phyloP scores from a whole-genome alignment of 37 sponge, comb jelly and placozoan genomes.

The Bolinopsis microptera region DNA sequence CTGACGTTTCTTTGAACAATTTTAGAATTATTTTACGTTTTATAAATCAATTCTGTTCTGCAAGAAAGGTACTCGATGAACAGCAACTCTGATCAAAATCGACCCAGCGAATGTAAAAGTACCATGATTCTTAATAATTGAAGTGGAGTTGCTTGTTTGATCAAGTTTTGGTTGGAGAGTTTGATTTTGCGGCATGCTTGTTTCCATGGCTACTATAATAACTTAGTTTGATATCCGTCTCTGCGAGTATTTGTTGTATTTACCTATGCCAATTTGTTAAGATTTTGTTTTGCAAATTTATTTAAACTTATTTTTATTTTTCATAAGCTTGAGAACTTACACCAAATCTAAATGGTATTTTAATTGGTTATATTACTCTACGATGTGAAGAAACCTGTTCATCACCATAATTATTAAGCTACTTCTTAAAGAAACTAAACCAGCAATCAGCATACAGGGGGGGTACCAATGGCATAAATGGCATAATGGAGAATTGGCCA shows the following conservation, averaged over 20 bases:
- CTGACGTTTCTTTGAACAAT: too few relatives aligned
- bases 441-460: too few relatives aligned
- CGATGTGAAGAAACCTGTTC: too few relatives aligned
- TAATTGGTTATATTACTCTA: too few relatives aligned
- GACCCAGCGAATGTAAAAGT: too few relatives aligned
- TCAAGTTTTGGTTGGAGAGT: background rate
- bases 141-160: background rate
- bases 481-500: too few relatives aligned
- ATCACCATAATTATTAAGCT: too few relatives aligned
- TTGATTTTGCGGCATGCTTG: conserved; percentile 57
- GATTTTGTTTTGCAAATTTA: conserved; percentile 67
- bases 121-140: too few relatives aligned
- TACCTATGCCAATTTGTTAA: conserved; percentile 66
- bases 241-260: conserved; percentile 65
- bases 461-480: too few relatives aligned
- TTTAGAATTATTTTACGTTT: background rate
- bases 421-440: too few relatives aligned
- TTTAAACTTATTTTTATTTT: conserved; percentile 63
- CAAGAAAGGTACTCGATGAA: too few relatives aligned
- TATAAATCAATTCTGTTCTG: background rate
- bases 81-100: too few relatives aligned
- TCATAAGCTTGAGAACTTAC: background rate
- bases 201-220: background rate
- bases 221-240: conserved; percentile 45
- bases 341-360: background rate